Conservation (phyloP, 2,888 invertebrate species). For the Dilophus febrilis region DNA sequence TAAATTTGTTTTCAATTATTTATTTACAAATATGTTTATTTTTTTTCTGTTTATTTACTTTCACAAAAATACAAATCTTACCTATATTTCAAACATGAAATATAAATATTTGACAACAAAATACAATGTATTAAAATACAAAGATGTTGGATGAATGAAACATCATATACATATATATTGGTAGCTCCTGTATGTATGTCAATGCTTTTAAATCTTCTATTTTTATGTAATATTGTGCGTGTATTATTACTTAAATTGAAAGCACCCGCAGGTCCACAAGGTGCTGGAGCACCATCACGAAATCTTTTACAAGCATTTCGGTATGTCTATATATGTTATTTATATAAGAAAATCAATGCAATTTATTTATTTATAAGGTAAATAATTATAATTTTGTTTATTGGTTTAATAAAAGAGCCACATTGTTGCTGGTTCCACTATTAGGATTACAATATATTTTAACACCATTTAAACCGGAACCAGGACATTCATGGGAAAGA, state of each 20-base stretch:
- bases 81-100: too few species aligned
- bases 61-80: too few species aligned
- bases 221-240: slow-evolving; percentile 78
- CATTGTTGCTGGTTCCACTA: slow-evolving; percentile 75
- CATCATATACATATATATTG: slow-evolving; percentile 53
- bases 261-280: slow-evolving; percentile 46
- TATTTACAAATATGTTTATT: too few species aligned
- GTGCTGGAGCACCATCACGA: slow-evolving; percentile 40
- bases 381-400: slow-evolving; percentile 1
- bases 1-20: too few species aligned
- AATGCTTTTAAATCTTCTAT: slow-evolving; percentile 64
- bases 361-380: slow-evolving; percentile 1
- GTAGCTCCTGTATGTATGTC: slow-evolving; percentile 62
- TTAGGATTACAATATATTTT: slow-evolving; percentile 81
- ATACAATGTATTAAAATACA: too few species aligned
- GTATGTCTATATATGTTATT: slow-evolving; percentile 24
- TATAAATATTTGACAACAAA: too few species aligned
- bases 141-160: slow-evolving; percentile 65
- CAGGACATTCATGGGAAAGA: slow-evolving; percentile 52
- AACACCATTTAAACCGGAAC: slow-evolving; percentile 64
- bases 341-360: background rate
- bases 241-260: slow-evolving; percentile 69
- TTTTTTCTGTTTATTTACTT: too few species aligned
- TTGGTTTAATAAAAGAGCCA: too few species aligned
- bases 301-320: slow-evolving; percentile 61